Base-by-base conservation (phyloP, 1,140 invertebrate genomes). In the Lethrus apterus region DNA sequence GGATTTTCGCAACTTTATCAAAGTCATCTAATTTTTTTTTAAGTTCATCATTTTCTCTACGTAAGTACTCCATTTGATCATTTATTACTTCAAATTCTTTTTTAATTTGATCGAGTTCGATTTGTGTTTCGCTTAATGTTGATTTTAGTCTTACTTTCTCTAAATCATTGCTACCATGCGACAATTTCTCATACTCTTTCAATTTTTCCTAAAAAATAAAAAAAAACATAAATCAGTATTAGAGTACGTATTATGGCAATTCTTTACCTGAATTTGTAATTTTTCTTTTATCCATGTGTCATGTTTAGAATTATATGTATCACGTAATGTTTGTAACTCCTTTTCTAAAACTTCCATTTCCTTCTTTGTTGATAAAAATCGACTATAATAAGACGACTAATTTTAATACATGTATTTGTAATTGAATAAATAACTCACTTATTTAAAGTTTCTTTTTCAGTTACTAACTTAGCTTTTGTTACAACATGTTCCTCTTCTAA, bases 401-500 rank as follows among this genome's bases (percentile, higher is more conserved):
- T 33, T 40, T 11, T 11, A 21, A 24, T n/a, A 1, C n/a, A 11
- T 15, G 15, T 11, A 36, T 10, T 36, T n/a, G n/a, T 24, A 49
- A 34, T 1, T 31, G 44, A 40, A 1, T 35, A 14, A 33, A 1
- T 11, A 48, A 51, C 47, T 57, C 67, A 76, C 75, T 69, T 68
- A 55, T 80, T 74, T 20, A 84, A 54, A 26, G 74, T 74, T 71
- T 89, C 79, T 55, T 86, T 89, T 63, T 90, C 84, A 24, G 78
- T 80, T 3, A 84, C 81, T 1, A 88, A 66, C 65, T 84, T 76
- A 10, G 83, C 78, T 64, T 89, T 89, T 36, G 80, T 81, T 0
- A 84, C 74, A 0, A 87, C 82, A 52, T 85, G 84, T 59, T 89
- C 85, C 63, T 89, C 85, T 59, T 83, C 80, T n/a, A 93, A 66